Evolutionary conservation across 2,888 invertebrate species (phyloP), one percentile per base, ranked within the genome.

Genomic region (Mongoloraphidia duomilia): DNA sequence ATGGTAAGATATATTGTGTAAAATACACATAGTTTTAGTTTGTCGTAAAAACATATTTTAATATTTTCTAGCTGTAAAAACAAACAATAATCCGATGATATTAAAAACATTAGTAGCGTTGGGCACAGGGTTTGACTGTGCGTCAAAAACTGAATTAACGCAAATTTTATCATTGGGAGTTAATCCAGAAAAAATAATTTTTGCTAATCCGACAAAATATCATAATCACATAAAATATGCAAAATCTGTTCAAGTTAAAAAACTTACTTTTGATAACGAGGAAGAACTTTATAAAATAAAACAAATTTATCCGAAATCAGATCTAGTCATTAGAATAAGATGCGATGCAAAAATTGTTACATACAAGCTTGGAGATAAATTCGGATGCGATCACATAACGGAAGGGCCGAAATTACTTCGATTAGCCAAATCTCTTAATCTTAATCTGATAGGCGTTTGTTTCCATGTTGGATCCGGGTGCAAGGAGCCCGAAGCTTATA

Each of bases 401-500:
- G 47, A 47, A 41, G 47, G 41, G 5, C 47, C 47, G 33, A 34
- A 42, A 42, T 12, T 47, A 26, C 35, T 47, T 34, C 35, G 11
- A 34, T 12, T 42, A 38, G 42, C 13, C 8, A 41, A 38, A 33
- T 34, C 41, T 8, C 35, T 47, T 13, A n/a, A 47, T 8, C 34
- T 47, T 8, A 13, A 47, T 5, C 35, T 42, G 11, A 26, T 47
- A 11, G 42, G 42, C 14, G 47, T 42, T 13, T 14, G 41, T 11
- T 47, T 47, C 38, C 47, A 47, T 8, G 42, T 47, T 6, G 47
- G 47, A 5, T 14, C 12, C 3, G 8, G 41, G 3, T 47, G 47
- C n/a, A 26, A 26, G 33, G 34, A 47, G 2, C 41, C 41, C 6
- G 50, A 53, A 12, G 61, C 58, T 0, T 63, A 61, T 45, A 52